These are phyloP conservation scores for Halesus radiatus DNA, from an alignment of 1,140 invertebrate genomes.

Conservation along the genomic window DNA sequence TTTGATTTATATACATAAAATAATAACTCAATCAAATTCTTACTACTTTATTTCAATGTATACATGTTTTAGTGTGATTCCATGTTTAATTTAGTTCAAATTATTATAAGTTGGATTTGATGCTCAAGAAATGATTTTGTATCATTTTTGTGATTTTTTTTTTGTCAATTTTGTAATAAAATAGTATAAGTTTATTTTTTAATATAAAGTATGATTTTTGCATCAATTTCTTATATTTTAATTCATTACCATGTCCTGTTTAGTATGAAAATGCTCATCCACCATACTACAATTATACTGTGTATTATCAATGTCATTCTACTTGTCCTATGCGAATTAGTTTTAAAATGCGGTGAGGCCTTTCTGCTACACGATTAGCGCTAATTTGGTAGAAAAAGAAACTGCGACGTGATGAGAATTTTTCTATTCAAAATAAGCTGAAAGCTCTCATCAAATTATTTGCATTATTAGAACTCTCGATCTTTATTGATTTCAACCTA, in stretches of 20 bases:
- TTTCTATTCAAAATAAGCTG: no score
- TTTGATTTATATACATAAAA: no score
- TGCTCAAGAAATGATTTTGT: neutral
- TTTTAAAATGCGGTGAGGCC: slow-evolving; percentile 4
- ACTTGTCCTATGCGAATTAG: slow-evolving; percentile 5
- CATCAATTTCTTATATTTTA: neutral
- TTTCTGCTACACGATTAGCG: neutral
- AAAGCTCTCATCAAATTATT: no score
- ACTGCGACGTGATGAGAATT: no score
- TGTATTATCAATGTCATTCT: slow-evolving; percentile 21
- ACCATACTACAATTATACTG: neutral
- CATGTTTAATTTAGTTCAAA: neutral
- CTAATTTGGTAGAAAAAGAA: no score
- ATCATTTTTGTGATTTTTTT: no score
- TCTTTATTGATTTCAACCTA: no score
- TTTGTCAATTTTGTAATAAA: neutral
- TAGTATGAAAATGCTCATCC: neutral
- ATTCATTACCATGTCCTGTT: slow-evolving; percentile 24
- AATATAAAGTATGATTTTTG: neutral
- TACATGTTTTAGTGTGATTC: no score
- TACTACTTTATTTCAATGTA: no score
- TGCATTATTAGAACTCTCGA: no score
- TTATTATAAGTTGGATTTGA: neutral
- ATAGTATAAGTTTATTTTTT: slow-evolving; percentile 6
- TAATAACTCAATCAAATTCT: no score